Evolutionary conservation across 1,140 invertebrate species (phyloP).

Genomic region (Bombus superbus): DNA sequence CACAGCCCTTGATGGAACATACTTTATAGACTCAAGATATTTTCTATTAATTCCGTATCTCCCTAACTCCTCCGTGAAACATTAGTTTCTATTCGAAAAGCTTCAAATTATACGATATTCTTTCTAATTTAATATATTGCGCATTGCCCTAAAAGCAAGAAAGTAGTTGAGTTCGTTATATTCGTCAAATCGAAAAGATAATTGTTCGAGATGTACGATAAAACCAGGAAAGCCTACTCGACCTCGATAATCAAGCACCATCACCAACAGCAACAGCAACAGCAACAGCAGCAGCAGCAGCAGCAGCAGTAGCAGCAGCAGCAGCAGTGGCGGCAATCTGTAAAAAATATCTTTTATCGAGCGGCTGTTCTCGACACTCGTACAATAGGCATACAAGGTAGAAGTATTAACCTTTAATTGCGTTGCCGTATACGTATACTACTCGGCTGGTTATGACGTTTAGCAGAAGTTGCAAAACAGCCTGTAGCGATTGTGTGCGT

Average conservation of each 20-base stretch:
- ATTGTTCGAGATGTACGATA: no score
- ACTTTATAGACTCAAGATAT: background rate
- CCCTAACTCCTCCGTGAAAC: background rate
- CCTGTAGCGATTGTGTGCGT: background rate
- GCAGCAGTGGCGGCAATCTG: background rate
- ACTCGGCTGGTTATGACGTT: conserved; percentile 45
- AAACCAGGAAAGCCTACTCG: no score
- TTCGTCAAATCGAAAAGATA: no score
- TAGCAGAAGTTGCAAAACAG: conserved; percentile 26
- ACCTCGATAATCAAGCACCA: no score
- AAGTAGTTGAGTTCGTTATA: no score
- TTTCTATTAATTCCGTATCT: background rate
- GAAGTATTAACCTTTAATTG: conserved; percentile 62
- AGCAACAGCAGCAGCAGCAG: background rate
- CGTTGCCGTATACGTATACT: conserved; percentile 51
- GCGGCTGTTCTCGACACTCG: background rate
- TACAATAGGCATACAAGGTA: conserved; percentile 16
- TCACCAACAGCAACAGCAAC: background rate
- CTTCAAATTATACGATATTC: no score
- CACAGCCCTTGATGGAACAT: no score
- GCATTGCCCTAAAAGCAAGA: no score
- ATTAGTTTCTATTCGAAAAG: background rate
- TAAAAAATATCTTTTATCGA: background rate
- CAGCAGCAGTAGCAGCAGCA: background rate
- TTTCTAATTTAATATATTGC: no score